Evolutionary conservation across 2,888 invertebrate species (phyloP).

Genomic region (Drosophila falleni): DNA sequence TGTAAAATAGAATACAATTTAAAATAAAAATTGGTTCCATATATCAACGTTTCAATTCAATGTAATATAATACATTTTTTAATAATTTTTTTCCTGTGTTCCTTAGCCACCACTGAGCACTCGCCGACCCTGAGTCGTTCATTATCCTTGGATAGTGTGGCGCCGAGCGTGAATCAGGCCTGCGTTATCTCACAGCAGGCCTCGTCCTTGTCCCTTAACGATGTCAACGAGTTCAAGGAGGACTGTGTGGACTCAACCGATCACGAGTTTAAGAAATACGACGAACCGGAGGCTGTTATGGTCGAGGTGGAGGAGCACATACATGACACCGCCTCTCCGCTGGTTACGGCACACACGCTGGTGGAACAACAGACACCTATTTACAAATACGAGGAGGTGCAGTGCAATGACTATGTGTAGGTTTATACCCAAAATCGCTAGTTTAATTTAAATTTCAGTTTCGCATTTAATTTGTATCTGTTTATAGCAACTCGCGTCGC

Average conservation of each 20-base stretch:
- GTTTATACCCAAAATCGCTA: slow-evolving; percentile 21
- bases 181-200: slow-evolving; percentile 88
- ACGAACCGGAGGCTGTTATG: slow-evolving; percentile 90
- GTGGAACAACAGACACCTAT: slow-evolving; percentile 90
- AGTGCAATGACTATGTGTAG: slow-evolving; percentile 87
- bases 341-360: slow-evolving; percentile 88
- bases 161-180: slow-evolving; percentile 86
- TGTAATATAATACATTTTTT: too few species aligned
- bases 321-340: slow-evolving; percentile 91
- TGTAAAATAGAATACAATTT: too few species aligned
- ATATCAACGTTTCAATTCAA: background rate
- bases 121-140: slow-evolving; percentile 88
- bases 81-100: background rate
- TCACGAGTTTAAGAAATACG: slow-evolving; percentile 81
- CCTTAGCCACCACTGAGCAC: slow-evolving; percentile 76
- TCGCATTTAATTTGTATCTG: too few species aligned
- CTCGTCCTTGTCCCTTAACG: slow-evolving; percentile 91
- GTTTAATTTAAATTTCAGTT: background rate
- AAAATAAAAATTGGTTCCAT: too few species aligned
- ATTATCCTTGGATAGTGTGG: slow-evolving; percentile 92
- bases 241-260: slow-evolving; percentile 81
- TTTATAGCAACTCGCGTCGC: slow-evolving; percentile 79
- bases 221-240: slow-evolving; percentile 89
- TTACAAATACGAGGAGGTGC: slow-evolving; percentile 89
- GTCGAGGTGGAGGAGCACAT: slow-evolving; percentile 93